Evolutionary conservation across 2,113 vertebrate species (phyloP).

Genomic region (Pao palembangensis): DNA sequence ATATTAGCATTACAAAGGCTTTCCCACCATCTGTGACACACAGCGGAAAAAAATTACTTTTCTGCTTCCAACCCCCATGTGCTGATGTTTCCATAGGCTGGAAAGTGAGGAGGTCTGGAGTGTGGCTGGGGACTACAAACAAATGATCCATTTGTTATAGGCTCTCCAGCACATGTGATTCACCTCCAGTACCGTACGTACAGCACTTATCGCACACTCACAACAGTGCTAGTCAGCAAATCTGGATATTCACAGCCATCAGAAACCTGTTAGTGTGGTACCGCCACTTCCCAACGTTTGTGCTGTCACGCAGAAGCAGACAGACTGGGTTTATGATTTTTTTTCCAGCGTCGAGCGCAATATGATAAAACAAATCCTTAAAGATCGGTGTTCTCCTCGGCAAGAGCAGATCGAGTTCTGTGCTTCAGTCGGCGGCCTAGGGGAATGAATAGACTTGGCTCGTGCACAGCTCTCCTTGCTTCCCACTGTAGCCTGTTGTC

Average conservation of each 20-base stretch:
- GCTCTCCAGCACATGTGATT: constrained; percentile 31
- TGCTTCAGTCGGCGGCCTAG: constrained; percentile 55
- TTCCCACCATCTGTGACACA: constrained; percentile 77
- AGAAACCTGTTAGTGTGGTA: constrained; percentile 12
- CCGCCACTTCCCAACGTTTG: too few species aligned
- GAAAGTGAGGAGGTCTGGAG: constrained; percentile 41
- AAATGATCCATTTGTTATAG: constrained; percentile 43
- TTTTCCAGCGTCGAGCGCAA: constrained; percentile 22
- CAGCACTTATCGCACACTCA: neutral
- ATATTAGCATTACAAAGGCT: constrained; percentile 81
- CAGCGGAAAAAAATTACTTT: constrained; percentile 62
- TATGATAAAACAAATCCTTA: constrained; percentile 35
- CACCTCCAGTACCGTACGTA: constrained; percentile 33
- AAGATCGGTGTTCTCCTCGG: constrained; percentile 42
- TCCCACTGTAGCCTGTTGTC: constrained; percentile 78
- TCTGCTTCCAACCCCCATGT: constrained; percentile 58
- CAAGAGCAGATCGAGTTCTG: constrained; percentile 59
- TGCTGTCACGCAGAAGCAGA: constrained; percentile 26
- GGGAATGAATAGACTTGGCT: constrained; percentile 75
- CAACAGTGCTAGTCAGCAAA: constrained; percentile 16
- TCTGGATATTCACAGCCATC: constrained; percentile 12
- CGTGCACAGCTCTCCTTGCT: constrained; percentile 68
- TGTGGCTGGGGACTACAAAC: constrained; percentile 48
- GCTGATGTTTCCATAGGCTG: constrained; percentile 73
- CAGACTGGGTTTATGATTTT: constrained; percentile 36